Conservation (phyloP, 2,888 invertebrate genomes). For the Cephus rjabovi region DNA sequence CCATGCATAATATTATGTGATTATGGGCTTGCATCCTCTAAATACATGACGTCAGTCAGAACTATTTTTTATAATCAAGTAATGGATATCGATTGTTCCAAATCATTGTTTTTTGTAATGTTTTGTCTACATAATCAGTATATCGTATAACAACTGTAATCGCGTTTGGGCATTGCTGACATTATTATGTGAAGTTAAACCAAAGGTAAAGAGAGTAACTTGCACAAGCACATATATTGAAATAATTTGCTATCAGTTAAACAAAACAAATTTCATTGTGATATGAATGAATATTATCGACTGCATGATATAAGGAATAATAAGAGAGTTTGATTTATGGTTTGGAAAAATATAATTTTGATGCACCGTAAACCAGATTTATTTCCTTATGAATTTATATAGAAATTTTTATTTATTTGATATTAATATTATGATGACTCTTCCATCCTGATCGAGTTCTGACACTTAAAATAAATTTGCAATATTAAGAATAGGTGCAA, state of each 20-base stretch:
- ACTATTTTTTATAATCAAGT: constrained; percentile 14
- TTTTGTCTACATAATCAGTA: background rate
- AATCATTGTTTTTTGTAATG: too few relatives aligned
- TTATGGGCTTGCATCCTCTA: background rate
- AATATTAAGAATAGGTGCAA: background rate
- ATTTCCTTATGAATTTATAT: background rate
- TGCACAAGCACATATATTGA: constrained; percentile 2
- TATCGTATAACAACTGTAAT: background rate
- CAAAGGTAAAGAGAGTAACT: constrained; percentile 11
- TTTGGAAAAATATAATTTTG: background rate
- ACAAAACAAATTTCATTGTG: background rate
- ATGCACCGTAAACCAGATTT: background rate
- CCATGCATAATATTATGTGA: too few relatives aligned
- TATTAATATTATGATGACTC: constrained; percentile 8
- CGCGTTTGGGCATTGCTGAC: constrained; percentile 4
- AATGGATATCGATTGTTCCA: constrained; percentile 4
- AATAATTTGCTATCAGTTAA: background rate
- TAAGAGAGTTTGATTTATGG: background rate
- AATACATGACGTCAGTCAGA: constrained; percentile 10
- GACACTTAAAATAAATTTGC: background rate
- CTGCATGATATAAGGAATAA: background rate
- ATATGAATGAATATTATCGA: background rate
- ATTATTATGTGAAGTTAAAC: constrained; percentile 15
- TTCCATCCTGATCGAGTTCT: background rate
- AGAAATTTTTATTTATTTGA: constrained; percentile 4